A percentile compares a stretch with the other conserved stretches of the same genome.
Conservation (phyloP, 2,888 invertebrate genomes). For the Drosophila ustulata region DNA sequence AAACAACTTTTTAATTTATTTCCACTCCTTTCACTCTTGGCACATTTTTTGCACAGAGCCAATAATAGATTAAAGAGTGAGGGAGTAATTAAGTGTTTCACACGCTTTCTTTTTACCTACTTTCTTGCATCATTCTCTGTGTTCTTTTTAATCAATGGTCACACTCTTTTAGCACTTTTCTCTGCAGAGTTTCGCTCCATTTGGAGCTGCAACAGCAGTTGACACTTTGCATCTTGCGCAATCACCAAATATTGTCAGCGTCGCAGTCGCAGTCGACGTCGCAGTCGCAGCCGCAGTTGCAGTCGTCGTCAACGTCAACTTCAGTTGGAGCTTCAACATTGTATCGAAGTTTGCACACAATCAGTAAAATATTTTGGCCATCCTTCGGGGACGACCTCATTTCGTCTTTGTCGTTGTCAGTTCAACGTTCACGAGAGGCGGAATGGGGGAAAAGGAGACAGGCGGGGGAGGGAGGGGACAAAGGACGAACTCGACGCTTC, state of each 20-base stretch:
- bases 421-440: constrained; percentile 13
- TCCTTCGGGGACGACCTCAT: constrained; percentile 80
- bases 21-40: no score
- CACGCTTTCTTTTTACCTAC: neutral
- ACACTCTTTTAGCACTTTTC: constrained; percentile 37
- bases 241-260: constrained; percentile 79
- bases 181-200: constrained; percentile 18
- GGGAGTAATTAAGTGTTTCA: constrained; percentile 22
- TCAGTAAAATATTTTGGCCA: constrained; percentile 81
- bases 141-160: constrained; percentile 56
- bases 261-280: constrained; percentile 37
- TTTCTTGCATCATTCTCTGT: constrained; percentile 12
- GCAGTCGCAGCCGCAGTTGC: constrained; percentile 26
- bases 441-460: neutral
- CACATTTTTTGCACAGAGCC: neutral
- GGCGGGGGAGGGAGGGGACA: constrained; percentile 1
- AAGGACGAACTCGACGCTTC: constrained; percentile 41
- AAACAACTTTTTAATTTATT: neutral
- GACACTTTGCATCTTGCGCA: constrained; percentile 82
- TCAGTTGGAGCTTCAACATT: constrained; percentile 63
- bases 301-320: constrained; percentile 30
- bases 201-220: constrained; percentile 52
- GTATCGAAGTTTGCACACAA: constrained; percentile 82
- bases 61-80: neutral
- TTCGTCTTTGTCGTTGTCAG: constrained; percentile 75